Conservation (phyloP, 2,888 invertebrate species). For the Meandrusa payeni region DNA sequence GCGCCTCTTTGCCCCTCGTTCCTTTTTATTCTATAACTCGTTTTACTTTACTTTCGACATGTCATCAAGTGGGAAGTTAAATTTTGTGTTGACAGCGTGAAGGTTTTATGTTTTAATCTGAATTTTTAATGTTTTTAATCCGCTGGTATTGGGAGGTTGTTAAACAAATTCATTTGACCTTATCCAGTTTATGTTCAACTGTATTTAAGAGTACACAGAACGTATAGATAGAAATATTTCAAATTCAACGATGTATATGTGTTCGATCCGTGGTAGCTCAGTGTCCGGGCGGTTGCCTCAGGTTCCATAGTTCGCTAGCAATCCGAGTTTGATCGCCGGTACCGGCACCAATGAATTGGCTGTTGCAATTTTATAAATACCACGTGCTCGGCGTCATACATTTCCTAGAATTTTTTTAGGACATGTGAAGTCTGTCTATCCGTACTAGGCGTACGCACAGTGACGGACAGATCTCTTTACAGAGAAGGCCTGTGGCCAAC, state of each 20-base stretch:
- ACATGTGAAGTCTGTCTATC: too few species aligned
- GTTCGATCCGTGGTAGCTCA: too few species aligned
- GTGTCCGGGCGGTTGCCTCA: too few species aligned
- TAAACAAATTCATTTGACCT: conserved; percentile 43
- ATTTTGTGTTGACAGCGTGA: conserved; percentile 75
- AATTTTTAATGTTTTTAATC: conserved; percentile 67
- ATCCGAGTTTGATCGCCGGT: too few species aligned
- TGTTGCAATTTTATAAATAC: too few species aligned
- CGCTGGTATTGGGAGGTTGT: conserved; percentile 48
- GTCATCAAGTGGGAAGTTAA: conserved; percentile 68
- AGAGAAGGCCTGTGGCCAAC: too few species aligned
- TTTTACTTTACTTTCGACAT: conserved; percentile 52
- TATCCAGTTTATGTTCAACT: conserved; percentile 56
- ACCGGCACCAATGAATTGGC: too few species aligned
- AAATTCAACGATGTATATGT: conserved; percentile 5
- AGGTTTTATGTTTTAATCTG: conserved; percentile 79
- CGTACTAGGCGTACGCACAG: too few species aligned
- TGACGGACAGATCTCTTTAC: too few species aligned
- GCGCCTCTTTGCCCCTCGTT: conserved; percentile 76
- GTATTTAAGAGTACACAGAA: conserved; percentile 17
- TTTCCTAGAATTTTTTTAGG: too few species aligned
- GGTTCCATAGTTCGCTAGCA: too few species aligned
- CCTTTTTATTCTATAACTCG: conserved; percentile 57
- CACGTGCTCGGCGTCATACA: too few species aligned
- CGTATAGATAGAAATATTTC: conserved; percentile 7